Evolutionary conservation across 2,888 invertebrate genomes (phyloP).

Genomic region (Stramonita haemastoma): DNA sequence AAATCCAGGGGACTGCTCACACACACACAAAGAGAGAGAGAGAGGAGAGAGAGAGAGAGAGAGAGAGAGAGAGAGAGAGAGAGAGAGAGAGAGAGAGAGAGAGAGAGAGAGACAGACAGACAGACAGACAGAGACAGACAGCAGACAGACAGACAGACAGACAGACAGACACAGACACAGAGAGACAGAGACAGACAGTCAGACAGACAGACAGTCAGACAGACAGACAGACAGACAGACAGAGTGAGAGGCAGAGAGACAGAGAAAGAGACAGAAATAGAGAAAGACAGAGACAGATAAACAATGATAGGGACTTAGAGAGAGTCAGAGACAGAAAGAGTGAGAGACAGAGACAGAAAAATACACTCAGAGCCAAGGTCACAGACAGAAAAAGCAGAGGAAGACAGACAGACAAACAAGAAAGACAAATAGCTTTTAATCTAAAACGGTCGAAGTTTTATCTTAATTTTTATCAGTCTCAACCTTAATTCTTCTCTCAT

Average conservation of each 20-base stretch:
- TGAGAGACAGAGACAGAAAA: not conserved
- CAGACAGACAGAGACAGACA: constrained; percentile 16
- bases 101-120: constrained; percentile 12
- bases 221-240: too few relatives aligned
- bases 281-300: constrained; percentile 27
- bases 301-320: not conserved
- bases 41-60: constrained; percentile 19
- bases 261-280: not conserved
- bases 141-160: not conserved
- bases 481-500: too few relatives aligned
- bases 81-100: constrained; percentile 18
- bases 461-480: too few relatives aligned
- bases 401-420: not conserved
- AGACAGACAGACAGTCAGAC: not conserved
- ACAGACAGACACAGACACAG: not conserved
- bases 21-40: constrained; percentile 4
- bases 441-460: too few relatives aligned
- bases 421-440: too few relatives aligned
- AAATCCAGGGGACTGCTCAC: not conserved
- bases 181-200: constrained; percentile 23
- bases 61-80: constrained; percentile 11
- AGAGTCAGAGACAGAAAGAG: not conserved
- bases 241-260: not conserved
- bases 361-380: too few relatives aligned
- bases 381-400: not conserved